phyloP scores from a whole-genome alignment of 2,797 vertebrate genomes.

The Denticeps clupeoides region DNA sequence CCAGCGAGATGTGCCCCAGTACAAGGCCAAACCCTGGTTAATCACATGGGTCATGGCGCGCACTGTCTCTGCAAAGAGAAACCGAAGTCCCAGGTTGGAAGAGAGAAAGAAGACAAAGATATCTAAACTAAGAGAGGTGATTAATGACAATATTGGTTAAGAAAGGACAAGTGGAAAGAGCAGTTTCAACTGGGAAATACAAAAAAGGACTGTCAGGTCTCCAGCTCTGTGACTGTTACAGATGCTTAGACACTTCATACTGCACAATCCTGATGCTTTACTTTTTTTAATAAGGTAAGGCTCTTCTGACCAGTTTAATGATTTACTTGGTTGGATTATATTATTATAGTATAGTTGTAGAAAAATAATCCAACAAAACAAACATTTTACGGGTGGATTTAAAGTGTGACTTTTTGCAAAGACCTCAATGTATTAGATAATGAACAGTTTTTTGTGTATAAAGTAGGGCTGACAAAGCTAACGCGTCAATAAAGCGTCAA shows the following conservation, averaged over 20 bases:
- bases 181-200: constrained; percentile 6
- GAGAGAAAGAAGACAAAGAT: not conserved
- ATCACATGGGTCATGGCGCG: constrained; percentile 82
- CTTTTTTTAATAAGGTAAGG: too few species aligned
- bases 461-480: too few species aligned
- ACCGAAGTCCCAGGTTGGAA: constrained; percentile 1
- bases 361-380: constrained; percentile 15
- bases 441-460: constrained; percentile 29
- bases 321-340: too few species aligned
- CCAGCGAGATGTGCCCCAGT: constrained; percentile 83
- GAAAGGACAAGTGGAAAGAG: not conserved
- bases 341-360: too few species aligned
- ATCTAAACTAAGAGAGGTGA: not conserved
- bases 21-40: constrained; percentile 87
- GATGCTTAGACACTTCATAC: too few species aligned
- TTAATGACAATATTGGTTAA: not conserved
- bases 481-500: too few species aligned
- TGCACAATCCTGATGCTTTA: too few species aligned
- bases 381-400: constrained; percentile 14
- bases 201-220: too few species aligned
- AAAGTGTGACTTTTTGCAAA: too few species aligned
- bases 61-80: constrained; percentile 63
- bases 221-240: too few species aligned
- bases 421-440: constrained; percentile 14
- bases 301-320: too few species aligned